Percentiles rank a stretch among this genome's conserved stretches.
Conservation (phyloP, 2,888 invertebrate genomes). For the Saturnia japonica region DNA sequence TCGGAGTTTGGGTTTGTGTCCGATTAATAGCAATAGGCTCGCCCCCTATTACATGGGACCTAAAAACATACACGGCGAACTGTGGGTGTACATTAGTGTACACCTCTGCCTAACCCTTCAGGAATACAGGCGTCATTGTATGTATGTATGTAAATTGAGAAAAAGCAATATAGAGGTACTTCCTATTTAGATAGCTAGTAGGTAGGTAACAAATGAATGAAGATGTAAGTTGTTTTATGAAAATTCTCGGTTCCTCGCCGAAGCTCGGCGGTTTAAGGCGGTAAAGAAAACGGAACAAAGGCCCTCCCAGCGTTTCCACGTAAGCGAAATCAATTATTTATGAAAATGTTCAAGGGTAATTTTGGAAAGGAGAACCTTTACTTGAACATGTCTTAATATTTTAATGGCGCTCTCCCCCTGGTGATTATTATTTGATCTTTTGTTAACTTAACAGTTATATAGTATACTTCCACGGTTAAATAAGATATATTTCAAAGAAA, state of each 20-base stretch:
- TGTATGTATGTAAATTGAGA: not conserved
- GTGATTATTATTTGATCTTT: not conserved
- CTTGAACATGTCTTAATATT: not conserved
- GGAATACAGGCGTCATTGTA: too few relatives aligned
- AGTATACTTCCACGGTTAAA: too few relatives aligned
- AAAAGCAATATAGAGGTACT: not conserved
- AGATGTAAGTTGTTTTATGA: not conserved
- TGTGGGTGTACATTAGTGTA: too few relatives aligned
- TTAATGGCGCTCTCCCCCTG: not conserved
- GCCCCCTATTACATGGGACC: too few relatives aligned
- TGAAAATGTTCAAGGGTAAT: not conserved
- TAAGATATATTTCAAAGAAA: too few relatives aligned
- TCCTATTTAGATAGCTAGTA: not conserved
- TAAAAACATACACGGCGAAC: too few relatives aligned
- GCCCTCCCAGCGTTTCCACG: not conserved
- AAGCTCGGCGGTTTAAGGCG: not conserved
- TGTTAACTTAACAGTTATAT: not conserved
- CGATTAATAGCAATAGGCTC: too few relatives aligned
- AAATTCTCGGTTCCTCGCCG: not conserved
- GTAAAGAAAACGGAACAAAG: not conserved
- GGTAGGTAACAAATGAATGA: conserved; percentile 8
- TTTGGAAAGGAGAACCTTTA: not conserved
- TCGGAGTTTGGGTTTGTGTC: too few relatives aligned
- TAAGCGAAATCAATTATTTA: conserved; percentile 2
- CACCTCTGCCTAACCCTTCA: too few relatives aligned